A percentile compares a stretch with the other conserved stretches of the same genome.
These are phyloP conservation scores for Rhogogaster chlorosoma DNA, from an alignment of 2,888 invertebrate species.

Conservation along the genomic window DNA sequence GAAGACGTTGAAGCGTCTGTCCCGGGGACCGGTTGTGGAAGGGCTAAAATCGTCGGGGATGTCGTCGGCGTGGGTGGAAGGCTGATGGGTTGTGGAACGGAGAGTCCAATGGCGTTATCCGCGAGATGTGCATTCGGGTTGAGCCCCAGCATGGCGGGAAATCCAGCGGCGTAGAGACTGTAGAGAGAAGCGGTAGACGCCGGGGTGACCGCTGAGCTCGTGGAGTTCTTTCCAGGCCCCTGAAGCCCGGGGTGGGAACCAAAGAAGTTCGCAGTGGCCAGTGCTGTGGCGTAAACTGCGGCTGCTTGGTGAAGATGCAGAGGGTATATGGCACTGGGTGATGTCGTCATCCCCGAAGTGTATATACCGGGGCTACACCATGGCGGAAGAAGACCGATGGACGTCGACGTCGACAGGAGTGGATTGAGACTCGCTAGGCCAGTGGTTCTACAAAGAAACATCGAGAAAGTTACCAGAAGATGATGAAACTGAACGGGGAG, in stretches of 20 bases:
- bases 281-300: constrained; percentile 57
- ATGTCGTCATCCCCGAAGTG: constrained; percentile 44
- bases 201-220: constrained; percentile 34
- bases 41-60: constrained; percentile 34
- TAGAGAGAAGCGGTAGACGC: constrained; percentile 52
- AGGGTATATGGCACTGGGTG: constrained; percentile 50
- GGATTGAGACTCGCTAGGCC: constrained; percentile 10
- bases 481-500: not conserved
- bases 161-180: constrained; percentile 53
- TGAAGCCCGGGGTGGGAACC: constrained; percentile 54
- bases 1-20: constrained; percentile 5
- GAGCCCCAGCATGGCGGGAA: constrained; percentile 36
- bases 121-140: not conserved
- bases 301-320: constrained; percentile 58
- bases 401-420: constrained; percentile 30
- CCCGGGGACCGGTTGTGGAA: not conserved
- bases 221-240: constrained; percentile 50
- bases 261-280: constrained; percentile 59
- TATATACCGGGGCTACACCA: constrained; percentile 52
- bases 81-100: constrained; percentile 12
- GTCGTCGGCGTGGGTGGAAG: constrained; percentile 36
- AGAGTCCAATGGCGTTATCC: not conserved
- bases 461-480: not conserved
- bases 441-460: not conserved
- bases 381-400: constrained; percentile 47